phyloP scores from a whole-genome alignment of 2,797 vertebrate genomes.

The Anguilla megastoma region DNA sequence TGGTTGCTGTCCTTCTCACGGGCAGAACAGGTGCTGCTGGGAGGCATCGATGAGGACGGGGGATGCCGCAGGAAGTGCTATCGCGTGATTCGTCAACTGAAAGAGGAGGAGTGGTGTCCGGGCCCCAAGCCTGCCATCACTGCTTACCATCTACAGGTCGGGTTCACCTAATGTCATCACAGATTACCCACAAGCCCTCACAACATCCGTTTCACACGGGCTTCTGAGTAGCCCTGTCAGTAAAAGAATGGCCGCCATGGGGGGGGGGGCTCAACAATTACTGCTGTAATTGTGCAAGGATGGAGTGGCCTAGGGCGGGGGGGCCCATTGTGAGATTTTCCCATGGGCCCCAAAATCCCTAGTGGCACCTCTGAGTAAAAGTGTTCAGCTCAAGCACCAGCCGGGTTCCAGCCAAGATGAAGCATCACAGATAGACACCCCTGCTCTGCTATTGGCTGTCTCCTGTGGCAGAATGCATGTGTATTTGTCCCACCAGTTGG shows the following conservation, averaged over 20 bases:
- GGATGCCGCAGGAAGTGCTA: slow-evolving; percentile 78
- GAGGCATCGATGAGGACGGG: slow-evolving; percentile 78
- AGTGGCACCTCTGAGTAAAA: too few species aligned
- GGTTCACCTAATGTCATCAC: background rate
- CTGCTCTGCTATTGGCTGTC: background rate
- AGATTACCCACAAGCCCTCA: background rate
- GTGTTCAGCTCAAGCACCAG: too few species aligned
- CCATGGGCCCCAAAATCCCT: too few species aligned
- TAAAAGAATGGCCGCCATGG: background rate
- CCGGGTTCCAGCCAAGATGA: too few species aligned
- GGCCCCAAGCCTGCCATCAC: slow-evolving; percentile 77
- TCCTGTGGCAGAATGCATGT: background rate
- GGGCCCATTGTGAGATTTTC: too few species aligned
- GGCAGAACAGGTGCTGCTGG: slow-evolving; percentile 75
- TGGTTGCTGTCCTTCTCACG: slow-evolving; percentile 80
- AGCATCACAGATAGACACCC: background rate
- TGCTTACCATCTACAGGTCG: slow-evolving; percentile 78
- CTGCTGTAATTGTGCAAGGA: too few species aligned
- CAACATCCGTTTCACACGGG: background rate
- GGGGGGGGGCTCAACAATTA: too few species aligned
- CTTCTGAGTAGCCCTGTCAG: background rate
- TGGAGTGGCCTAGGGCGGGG: too few species aligned
- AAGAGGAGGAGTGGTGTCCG: slow-evolving; percentile 81
- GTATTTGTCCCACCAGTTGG: background rate
- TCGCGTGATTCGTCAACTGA: slow-evolving; percentile 75